Percentiles rank a stretch among this genome's conserved stretches.
phyloP scores from a whole-genome alignment of 2,113 vertebrate genomes.

The Redunca redunca region DNA sequence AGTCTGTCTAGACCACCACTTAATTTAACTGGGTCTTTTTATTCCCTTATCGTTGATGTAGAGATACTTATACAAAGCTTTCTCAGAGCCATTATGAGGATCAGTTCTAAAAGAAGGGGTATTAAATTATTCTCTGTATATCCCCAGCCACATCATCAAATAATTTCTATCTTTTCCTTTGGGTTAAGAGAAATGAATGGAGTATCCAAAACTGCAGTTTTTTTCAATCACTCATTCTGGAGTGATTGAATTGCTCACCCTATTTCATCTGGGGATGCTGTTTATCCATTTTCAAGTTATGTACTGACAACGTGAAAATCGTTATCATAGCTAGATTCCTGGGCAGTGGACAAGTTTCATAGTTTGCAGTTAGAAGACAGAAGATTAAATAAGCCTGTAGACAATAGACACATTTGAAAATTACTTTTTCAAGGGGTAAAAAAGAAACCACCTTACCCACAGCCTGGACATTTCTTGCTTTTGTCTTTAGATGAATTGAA shows the following conservation, averaged over 20 bases:
- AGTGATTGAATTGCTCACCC: not conserved
- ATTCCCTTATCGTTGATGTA: not conserved
- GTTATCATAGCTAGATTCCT: not conserved
- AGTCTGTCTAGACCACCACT: not conserved
- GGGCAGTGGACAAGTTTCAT: not conserved
- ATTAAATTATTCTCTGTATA: not conserved
- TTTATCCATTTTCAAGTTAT: not conserved
- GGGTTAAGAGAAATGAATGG: not conserved
- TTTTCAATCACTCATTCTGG: not conserved
- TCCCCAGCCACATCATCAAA: not conserved
- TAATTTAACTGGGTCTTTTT: not conserved
- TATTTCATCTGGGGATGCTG: not conserved
- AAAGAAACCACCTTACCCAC: not conserved
- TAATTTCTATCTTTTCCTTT: not conserved
- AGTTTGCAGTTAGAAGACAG: not conserved
- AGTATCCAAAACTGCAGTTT: not conserved
- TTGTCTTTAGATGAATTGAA: constrained; percentile 3
- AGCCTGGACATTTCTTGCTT: not conserved
- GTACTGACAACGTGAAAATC: not conserved
- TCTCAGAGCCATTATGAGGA: not conserved
- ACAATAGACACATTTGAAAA: not conserved
- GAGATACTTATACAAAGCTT: not conserved
- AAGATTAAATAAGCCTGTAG: not conserved
- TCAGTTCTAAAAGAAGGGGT: not conserved
- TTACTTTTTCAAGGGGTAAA: not conserved